Evolutionary conservation across 2,888 invertebrate genomes (phyloP).

Genomic region (Ochlodes sylvanus): DNA sequence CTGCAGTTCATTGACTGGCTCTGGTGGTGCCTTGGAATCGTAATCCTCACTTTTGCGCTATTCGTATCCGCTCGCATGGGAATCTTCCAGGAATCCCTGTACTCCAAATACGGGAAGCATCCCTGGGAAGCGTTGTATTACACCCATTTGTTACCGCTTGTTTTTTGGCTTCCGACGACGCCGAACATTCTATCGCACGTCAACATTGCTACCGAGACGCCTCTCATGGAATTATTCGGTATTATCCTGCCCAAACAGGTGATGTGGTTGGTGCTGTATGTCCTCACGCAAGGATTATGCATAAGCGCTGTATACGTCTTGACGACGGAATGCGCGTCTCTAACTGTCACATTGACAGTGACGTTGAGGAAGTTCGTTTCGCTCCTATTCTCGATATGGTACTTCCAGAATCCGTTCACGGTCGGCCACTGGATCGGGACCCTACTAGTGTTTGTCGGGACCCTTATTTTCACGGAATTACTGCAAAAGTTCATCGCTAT

Average conservation of each 20-base stretch:
- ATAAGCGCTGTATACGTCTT: slow-evolving; percentile 97
- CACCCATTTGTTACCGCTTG: slow-evolving; percentile 95
- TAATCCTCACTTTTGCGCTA: slow-evolving; percentile 93
- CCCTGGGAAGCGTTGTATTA: slow-evolving; percentile 95
- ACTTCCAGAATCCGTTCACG: slow-evolving; percentile 98
- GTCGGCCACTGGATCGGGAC: slow-evolving; percentile 96
- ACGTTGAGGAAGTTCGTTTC: slow-evolving; percentile 98
- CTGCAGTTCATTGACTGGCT: slow-evolving; percentile 79
- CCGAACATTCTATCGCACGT: slow-evolving; percentile 92
- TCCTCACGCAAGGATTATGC: slow-evolving; percentile 95
- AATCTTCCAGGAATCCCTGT: slow-evolving; percentile 95
- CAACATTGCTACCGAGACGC: slow-evolving; percentile 88
- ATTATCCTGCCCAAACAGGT: slow-evolving; percentile 90
- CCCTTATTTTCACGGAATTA: slow-evolving; percentile 95
- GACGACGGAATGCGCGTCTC: slow-evolving; percentile 96
- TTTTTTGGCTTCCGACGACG: slow-evolving; percentile 93
- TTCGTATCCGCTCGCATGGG: slow-evolving; percentile 98
- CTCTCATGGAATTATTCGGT: slow-evolving; percentile 86
- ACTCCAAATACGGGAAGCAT: slow-evolving; percentile 94
- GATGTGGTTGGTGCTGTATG: slow-evolving; percentile 91
- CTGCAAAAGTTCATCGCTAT: slow-evolving; percentile 78
- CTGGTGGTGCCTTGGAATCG: slow-evolving; percentile 90
- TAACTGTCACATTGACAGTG: slow-evolving; percentile 97
- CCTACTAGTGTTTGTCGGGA: slow-evolving; percentile 95
- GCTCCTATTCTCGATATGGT: slow-evolving; percentile 96